Conservation (phyloP, 2,888 invertebrate genomes). For the Agrochola lychnidis region DNA sequence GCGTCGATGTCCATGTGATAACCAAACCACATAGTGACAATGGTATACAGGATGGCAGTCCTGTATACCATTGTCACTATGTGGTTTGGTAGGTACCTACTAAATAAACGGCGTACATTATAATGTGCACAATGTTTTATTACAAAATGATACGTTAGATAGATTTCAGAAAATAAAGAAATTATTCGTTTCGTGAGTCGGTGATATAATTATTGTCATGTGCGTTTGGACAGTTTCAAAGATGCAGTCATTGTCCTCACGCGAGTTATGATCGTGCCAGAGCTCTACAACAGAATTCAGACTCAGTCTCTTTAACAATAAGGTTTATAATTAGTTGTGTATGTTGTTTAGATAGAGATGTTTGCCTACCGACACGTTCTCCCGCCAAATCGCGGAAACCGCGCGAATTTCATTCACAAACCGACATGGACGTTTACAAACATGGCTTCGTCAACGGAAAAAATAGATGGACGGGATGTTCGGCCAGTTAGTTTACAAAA, state of each 20-base stretch:
- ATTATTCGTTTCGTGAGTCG: constrained; percentile 27
- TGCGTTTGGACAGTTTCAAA: constrained; percentile 53
- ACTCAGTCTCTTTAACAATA: constrained; percentile 11
- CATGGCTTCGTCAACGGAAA: constrained; percentile 86
- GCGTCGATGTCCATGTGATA: too few species aligned
- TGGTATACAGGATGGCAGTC: too few species aligned
- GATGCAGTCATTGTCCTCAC: constrained; percentile 66
- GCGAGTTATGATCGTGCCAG: constrained; percentile 53
- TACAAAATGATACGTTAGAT: constrained; percentile 7
- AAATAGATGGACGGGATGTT: constrained; percentile 88
- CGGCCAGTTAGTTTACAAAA: constrained; percentile 86
- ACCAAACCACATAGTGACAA: too few species aligned
- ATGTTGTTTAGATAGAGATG: constrained; percentile 61
- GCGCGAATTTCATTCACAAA: constrained; percentile 88
- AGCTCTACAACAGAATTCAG: constrained; percentile 22
- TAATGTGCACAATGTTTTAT: background rate
- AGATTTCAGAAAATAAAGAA: constrained; percentile 23
- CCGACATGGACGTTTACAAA: constrained; percentile 86
- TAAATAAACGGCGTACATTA: background rate
- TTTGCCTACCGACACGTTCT: constrained; percentile 68
- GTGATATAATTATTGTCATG: constrained; percentile 45
- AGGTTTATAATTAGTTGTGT: constrained; percentile 30
- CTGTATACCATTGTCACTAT: too few species aligned
- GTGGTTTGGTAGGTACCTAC: background rate
- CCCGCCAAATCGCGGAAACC: constrained; percentile 86